These are phyloP conservation scores for Nesospiza acunhae DNA, from an alignment of 2,113 vertebrate species.

Conservation along the genomic window DNA sequence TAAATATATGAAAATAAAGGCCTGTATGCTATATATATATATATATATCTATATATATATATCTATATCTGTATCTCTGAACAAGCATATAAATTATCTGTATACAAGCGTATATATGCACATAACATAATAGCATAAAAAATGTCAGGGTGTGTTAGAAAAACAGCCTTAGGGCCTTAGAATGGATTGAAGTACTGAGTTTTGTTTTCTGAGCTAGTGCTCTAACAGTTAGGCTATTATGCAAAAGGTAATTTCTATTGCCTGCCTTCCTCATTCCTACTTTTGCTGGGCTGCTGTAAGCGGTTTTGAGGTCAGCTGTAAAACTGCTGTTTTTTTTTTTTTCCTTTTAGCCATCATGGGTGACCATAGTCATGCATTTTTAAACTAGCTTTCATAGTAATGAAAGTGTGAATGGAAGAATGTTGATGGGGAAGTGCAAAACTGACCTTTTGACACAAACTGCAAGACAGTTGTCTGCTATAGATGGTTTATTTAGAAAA, in stretches of 20 bases:
- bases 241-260: not conserved
- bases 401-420: not conserved
- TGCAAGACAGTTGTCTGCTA: not conserved
- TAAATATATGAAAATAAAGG: not conserved
- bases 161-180: not conserved
- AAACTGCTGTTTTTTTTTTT: not conserved
- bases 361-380: not conserved
- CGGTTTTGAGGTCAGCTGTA: not conserved
- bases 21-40: not conserved
- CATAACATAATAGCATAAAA: not conserved
- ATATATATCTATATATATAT: not conserved
- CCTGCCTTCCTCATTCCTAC: not conserved
- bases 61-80: no score
- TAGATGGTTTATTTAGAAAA: not conserved
- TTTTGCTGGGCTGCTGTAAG: not conserved
- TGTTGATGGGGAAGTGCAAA: not conserved
- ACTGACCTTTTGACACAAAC: not conserved
- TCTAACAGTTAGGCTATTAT: not conserved
- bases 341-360: not conserved
- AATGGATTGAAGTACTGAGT: not conserved
- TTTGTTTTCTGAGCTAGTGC: not conserved
- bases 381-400: not conserved
- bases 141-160: not conserved
- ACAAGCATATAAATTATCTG: not conserved
- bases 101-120: not conserved